Evolutionary conservation across 2,888 invertebrate genomes (phyloP), one percentile per base, ranked within the genome.

Genomic region (Agrilus mali): DNA sequence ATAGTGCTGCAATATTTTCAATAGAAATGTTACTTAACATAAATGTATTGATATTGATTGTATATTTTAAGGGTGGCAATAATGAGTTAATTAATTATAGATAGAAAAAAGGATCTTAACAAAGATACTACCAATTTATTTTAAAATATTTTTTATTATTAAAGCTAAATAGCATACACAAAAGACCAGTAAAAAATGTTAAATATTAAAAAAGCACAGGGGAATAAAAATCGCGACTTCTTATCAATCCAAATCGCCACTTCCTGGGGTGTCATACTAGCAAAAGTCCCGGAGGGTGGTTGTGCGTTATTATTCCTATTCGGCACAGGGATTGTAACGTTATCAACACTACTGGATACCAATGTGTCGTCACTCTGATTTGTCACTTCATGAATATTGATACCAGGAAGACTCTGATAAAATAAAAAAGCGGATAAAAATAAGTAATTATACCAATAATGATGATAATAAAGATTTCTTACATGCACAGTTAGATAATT

Each of bases 181-280:
- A 65, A 65, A 5, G 61, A 57, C 66, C 65, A 66, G 46, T 65
- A 66, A 41, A 66, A 59, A 33, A 65, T 70, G 59, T 89, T 89
- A 65, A 89, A 89, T 45, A 84, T 73, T 13, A 88, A 57, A 60
- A 89, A 89, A 8, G 82, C 71, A 4, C 81, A 63, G 0, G 89
- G 89, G 63, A 89, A 89, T 2, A 83, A 71, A 33, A 86, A 68
- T 41, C 89, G 73, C 20, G 87, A 83, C 43, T 87, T 70, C 43
- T 75, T 80, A 68, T 89, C 89, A 51, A 89, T 87, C 86, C 88
- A 89, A 41, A 80, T 82, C 50, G 89, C 84, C 44, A 89, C 86
- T 65, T 89, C 84, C 56, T 88, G 88, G 0, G 89, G 87, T 2
- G 88, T 87, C 80, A 88, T 83, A 12, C 86, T 86, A 38, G 86